Evolutionary conservation across 2,797 vertebrate species (phyloP), one percentile per base, ranked within the genome.

Genomic region (Glossophaga mutica): DNA sequence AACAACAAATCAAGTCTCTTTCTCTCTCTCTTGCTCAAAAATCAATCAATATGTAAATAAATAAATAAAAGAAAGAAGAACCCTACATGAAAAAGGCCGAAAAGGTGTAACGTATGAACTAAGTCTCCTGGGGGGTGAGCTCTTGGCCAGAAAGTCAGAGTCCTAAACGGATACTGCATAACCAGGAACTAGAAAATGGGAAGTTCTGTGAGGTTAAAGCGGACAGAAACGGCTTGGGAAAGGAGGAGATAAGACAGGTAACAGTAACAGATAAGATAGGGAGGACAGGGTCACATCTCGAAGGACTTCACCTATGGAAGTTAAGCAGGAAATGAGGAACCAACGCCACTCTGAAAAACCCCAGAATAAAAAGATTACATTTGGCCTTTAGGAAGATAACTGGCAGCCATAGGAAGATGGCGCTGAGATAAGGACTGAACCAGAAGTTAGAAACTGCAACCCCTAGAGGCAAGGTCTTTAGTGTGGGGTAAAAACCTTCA

Each of bases 371-470:
- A 86, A 94, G 48, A 89, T 52, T 46, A 91, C 78, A 87, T 84
- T 22, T 76, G 46, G 59, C 10, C 70, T 96, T 95, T 73, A 21
- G 42, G 44, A 93, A 92, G 48, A 76, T 39, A 90, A 96, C 46
- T 57, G 67, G 77, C 68, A 96, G 90, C 52, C 62, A 78, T 26
- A 57, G 46, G 46, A 39, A 92, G 59, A 93, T 15, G 55, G 50
- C 52, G 42, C n/a, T 74, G 26, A 42, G 46, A 62, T 52, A 86
- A 95, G 34, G 26, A 86, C 55, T 88, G 48, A 94, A 78, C 15
- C 46, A 92, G 19, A 48, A 96, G 16, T 67, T 42, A 83, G 21
- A 73, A 67, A 65, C 11, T 59, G 78, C 93, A 86, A 71, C 79
- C 83, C 37, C 76, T 70, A 5, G 15, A 87, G n/a, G 29, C 78